Evolutionary conservation across 2,113 vertebrate genomes (phyloP).

Genomic region (Zootoca vivipara): DNA sequence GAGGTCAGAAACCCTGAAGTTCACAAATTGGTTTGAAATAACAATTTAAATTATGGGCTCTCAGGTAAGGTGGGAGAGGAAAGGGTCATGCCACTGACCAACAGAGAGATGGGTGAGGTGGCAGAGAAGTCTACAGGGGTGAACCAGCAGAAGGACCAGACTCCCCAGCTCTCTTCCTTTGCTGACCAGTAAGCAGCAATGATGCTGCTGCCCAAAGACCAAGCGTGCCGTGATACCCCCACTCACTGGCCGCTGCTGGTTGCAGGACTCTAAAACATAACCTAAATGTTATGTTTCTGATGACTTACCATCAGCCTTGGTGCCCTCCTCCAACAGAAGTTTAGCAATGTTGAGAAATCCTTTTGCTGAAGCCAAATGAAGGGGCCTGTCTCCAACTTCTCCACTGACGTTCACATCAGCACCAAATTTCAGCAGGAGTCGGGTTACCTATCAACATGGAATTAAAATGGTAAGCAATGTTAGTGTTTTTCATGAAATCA

Average conservation of each 20-base stretch:
- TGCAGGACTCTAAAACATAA: neutral
- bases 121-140: too few relatives aligned
- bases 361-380: slow-evolving; percentile 92
- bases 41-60: neutral
- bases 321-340: slow-evolving; percentile 87
- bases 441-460: slow-evolving; percentile 78
- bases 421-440: slow-evolving; percentile 89
- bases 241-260: too few relatives aligned
- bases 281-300: neutral
- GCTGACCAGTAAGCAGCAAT: too few relatives aligned
- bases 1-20: neutral
- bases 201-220: too few relatives aligned
- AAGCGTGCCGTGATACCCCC: too few relatives aligned
- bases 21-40: neutral
- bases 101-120: too few relatives aligned
- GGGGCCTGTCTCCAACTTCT: slow-evolving; percentile 92
- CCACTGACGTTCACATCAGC: slow-evolving; percentile 90
- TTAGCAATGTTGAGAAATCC: slow-evolving; percentile 87
- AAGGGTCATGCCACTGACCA: too few relatives aligned
- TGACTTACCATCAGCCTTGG: slow-evolving; percentile 86
- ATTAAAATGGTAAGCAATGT: slow-evolving; percentile 11
- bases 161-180: too few relatives aligned
- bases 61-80: too few relatives aligned
- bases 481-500: neutral
- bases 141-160: too few relatives aligned